Evolutionary conservation across 2,888 invertebrate genomes (phyloP), one percentile per base, ranked within the genome.

Genomic region (Rambutsinella grinnellia): DNA sequence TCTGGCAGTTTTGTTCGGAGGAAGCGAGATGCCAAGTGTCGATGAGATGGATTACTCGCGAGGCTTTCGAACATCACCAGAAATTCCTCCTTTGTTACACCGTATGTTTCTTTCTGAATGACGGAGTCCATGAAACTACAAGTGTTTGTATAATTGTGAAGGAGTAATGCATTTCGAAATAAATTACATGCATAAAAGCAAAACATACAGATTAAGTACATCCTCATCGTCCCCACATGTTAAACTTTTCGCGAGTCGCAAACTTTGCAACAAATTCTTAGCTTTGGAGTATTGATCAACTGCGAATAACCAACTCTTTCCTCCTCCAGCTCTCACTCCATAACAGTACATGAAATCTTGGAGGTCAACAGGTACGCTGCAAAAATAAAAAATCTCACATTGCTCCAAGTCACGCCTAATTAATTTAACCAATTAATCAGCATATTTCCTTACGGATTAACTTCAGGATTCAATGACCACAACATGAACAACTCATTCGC

Each of bases 301-400:
- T 1, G 69, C 76, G 58, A 79, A 77, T 3, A 69, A 23, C 58
- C 68, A 60, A 44, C 44, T 70, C n/a, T 53, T 56, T 5, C 60
- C 66, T 23, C 79, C 77, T 24, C 74, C 74, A n/a, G 74, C 69
- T 19, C 61, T 19, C 2, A 79, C 79, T 10, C 76, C 79, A 49
- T 62, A 26, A 26, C 81, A 81, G 36, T 81, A 81, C 8, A 78
- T 62, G 5, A 78, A 67, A 15, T 76, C 78, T n/a, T 78, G 79
- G 47, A 78, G 58, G 17, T 81, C 78, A 0, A 56, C 47, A 19
- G 27, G 69, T n/a, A 81, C 71, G 8, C 79, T 79, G 57, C 36
- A 51, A 56, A 46, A 49, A n/a, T n/a, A n/a, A n/a, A 51, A 60
- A 17, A 57, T 19, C 13, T 36, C 36, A 13, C 5, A 36, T 27